These are phyloP conservation scores for Cyrtonyx montezumae DNA, from an alignment of 2,113 vertebrate species.

Conservation along the genomic window DNA sequence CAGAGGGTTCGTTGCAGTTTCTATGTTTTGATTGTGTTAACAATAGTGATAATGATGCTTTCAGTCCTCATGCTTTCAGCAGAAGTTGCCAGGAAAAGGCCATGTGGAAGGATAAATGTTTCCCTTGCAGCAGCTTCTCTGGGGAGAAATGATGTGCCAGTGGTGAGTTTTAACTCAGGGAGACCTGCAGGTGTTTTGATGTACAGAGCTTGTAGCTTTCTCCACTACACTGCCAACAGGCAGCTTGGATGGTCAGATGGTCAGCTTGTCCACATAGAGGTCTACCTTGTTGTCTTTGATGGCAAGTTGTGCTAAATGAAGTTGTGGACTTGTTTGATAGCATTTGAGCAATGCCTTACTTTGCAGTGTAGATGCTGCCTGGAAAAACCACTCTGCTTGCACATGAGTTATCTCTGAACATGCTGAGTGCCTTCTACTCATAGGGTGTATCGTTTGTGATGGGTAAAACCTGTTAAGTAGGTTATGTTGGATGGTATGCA, in stretches of 20 bases:
- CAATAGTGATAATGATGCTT: constrained; percentile 12
- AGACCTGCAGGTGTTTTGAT: not conserved
- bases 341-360: not conserved
- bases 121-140: not conserved
- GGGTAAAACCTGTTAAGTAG: not conserved
- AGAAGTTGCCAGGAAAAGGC: constrained; percentile 1
- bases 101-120: not conserved
- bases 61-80: not conserved
- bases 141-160: not conserved
- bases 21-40: not conserved
- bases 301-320: not conserved
- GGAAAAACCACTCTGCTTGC: not conserved
- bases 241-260: not conserved
- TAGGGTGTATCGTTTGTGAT: not conserved
- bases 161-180: constrained; percentile 30
- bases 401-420: not conserved
- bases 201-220: not conserved
- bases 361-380: not conserved
- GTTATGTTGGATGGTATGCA: not conserved
- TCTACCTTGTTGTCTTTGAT: not conserved
- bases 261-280: not conserved
- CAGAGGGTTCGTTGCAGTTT: not conserved
- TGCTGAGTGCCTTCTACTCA: not conserved
- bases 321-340: not conserved
- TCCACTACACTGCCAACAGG: not conserved